Percentiles rank a stretch among this genome's conserved stretches.
Evolutionary conservation across 2,797 vertebrate species (phyloP).

Genomic region (Ataeniobius toweri): DNA sequence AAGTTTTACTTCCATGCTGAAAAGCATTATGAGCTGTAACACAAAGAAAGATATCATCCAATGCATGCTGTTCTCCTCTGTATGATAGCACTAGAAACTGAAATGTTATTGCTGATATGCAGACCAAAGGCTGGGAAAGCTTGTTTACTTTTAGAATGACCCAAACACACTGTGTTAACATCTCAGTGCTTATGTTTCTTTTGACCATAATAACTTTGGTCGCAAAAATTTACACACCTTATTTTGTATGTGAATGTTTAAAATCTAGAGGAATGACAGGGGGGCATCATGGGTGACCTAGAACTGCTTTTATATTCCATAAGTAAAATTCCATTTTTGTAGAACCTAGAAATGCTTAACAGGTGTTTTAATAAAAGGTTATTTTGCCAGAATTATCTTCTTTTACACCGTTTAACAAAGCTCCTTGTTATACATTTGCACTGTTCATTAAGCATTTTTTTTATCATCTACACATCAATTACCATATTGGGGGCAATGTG

Average conservation of each 20-base stretch:
- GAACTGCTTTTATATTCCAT: background rate
- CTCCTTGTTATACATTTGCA: constrained; percentile 2
- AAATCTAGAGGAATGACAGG: background rate
- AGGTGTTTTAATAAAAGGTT: background rate
- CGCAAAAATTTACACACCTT: background rate
- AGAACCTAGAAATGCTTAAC: background rate
- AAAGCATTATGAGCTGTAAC: background rate
- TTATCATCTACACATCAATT: constrained; percentile 4
- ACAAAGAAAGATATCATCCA: background rate
- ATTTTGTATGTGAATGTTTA: background rate
- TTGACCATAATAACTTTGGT: background rate
- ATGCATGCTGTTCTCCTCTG: background rate
- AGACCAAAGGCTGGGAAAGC: background rate
- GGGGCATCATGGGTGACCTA: too few species aligned
- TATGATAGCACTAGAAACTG: background rate
- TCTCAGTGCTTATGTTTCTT: background rate
- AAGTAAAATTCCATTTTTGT: background rate
- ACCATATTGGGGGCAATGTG: background rate
- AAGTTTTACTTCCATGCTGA: background rate
- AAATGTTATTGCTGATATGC: background rate
- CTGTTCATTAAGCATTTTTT: background rate
- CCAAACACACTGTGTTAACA: background rate
- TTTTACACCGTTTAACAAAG: background rate
- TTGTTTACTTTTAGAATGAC: background rate
- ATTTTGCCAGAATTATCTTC: background rate